Evolutionary conservation across 2,113 vertebrate genomes (phyloP).

Genomic region (Syrrhaptes paradoxus): DNA sequence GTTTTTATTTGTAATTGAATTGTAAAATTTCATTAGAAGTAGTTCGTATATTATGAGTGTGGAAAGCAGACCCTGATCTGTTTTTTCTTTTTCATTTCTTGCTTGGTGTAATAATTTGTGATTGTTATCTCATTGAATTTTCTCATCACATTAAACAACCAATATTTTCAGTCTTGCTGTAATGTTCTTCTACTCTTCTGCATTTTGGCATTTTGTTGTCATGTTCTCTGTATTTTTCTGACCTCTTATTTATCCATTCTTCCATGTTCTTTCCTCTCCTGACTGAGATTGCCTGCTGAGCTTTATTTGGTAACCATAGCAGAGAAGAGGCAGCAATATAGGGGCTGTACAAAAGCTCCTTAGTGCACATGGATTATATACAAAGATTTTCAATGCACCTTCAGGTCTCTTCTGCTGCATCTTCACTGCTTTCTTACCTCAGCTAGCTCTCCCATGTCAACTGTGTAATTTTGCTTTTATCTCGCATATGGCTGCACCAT

Average conservation of each 20-base stretch:
- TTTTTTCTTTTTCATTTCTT: not conserved
- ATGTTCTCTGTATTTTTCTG: not conserved
- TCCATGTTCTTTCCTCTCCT: not conserved
- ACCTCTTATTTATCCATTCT: not conserved
- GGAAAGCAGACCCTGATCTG: not conserved
- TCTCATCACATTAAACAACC: not conserved
- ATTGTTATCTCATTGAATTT: not conserved
- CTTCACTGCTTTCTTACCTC: not conserved
- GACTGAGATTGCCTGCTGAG: not conserved
- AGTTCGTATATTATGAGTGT: not conserved
- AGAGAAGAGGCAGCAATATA: not conserved
- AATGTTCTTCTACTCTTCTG: not conserved
- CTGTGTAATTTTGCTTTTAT: not conserved
- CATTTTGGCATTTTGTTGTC: not conserved
- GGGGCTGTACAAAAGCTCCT: not conserved
- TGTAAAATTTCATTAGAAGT: not conserved
- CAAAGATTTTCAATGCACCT: not conserved
- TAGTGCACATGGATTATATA: not conserved
- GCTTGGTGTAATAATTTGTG: not conserved
- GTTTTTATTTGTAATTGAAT: not conserved
- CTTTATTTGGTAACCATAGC: not conserved
- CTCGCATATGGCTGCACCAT: not conserved
- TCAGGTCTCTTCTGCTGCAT: not conserved
- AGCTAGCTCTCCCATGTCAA: not conserved
- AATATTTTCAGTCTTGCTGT: not conserved